phyloP scores from a whole-genome alignment of 1,140 invertebrate species.

The Nasonia giraulti region DNA sequence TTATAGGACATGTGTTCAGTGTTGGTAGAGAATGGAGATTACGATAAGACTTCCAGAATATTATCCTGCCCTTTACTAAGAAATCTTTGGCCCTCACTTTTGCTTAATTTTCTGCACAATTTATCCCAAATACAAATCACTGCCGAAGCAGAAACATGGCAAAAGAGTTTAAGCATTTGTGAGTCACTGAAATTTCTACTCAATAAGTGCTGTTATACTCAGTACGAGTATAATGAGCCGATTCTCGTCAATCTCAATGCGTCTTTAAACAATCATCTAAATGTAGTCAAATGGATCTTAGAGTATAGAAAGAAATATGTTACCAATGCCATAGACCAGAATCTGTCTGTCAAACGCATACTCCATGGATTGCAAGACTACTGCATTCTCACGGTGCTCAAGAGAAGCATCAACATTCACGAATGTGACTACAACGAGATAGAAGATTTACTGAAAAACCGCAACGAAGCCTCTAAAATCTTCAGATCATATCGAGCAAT shows the following conservation, averaged over 20 bases:
- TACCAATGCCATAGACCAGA: conserved; percentile 28
- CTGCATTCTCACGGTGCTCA: conserved; percentile 59
- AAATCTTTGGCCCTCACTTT: conserved; percentile 60
- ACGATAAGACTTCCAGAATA: conserved; percentile 57
- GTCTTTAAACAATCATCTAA: conserved; percentile 55
- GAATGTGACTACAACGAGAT: conserved; percentile 59
- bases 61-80: conserved; percentile 56
- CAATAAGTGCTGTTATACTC: conserved; percentile 54
- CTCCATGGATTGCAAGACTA: conserved; percentile 57
- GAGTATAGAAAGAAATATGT: conserved; percentile 47
- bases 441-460: conserved; percentile 56
- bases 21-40: conserved; percentile 56
- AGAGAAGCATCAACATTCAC: conserved; percentile 62
- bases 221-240: conserved; percentile 52
- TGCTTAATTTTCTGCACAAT: conserved; percentile 59
- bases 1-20: conserved; percentile 62
- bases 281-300: conserved; percentile 62
- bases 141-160: conserved; percentile 35
- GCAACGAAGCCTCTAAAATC: conserved; percentile 48
- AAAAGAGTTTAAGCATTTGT: conserved; percentile 54
- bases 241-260: conserved; percentile 54
- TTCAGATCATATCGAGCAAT: conserved; percentile 62
- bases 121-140: conserved; percentile 50
- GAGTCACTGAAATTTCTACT: conserved; percentile 61
- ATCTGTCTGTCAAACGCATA: conserved; percentile 57